Conservation (phyloP, 2,888 invertebrate species). For the Aphidoletes aphidimyza region DNA sequence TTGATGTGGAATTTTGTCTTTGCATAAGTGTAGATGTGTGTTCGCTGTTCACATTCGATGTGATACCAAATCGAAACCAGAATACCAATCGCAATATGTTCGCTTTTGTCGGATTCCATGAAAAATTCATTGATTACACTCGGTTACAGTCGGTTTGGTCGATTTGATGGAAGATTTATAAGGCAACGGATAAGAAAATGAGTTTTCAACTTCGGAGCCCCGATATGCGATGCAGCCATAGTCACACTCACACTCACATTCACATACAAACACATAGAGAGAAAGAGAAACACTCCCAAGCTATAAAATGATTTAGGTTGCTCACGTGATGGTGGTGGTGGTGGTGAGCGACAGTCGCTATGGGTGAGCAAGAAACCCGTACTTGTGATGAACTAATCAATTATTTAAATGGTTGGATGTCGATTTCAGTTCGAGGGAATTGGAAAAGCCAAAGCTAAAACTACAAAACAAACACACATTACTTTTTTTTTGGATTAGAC, state of each 20-base stretch:
- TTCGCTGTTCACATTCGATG: too few relatives aligned
- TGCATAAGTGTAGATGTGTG: too few relatives aligned
- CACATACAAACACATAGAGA: too few relatives aligned
- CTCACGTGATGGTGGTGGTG: not conserved
- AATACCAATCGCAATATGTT: not conserved
- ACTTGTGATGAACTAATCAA: constrained; percentile 1
- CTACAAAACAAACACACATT: too few relatives aligned
- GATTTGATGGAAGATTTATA: constrained; percentile 37
- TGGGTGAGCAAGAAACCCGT: not conserved
- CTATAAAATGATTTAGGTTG: not conserved
- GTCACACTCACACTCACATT: too few relatives aligned
- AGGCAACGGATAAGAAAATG: constrained; percentile 30
- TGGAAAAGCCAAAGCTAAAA: not conserved
- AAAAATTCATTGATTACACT: constrained; percentile 46
- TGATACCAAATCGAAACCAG: too few relatives aligned
- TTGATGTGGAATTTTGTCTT: too few relatives aligned
- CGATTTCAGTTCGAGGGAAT: too few relatives aligned
- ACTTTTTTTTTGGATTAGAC: not conserved
- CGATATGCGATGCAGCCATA: too few relatives aligned
- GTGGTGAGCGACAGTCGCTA: too few relatives aligned
- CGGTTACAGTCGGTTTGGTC: constrained; percentile 22
- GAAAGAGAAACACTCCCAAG: too few relatives aligned
- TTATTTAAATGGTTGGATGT: not conserved
- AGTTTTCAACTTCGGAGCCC: not conserved
- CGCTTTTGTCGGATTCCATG: constrained; percentile 1